Evolutionary conservation across 2,797 vertebrate species (phyloP).

Genomic region (Poeciliopsis gracilis): DNA sequence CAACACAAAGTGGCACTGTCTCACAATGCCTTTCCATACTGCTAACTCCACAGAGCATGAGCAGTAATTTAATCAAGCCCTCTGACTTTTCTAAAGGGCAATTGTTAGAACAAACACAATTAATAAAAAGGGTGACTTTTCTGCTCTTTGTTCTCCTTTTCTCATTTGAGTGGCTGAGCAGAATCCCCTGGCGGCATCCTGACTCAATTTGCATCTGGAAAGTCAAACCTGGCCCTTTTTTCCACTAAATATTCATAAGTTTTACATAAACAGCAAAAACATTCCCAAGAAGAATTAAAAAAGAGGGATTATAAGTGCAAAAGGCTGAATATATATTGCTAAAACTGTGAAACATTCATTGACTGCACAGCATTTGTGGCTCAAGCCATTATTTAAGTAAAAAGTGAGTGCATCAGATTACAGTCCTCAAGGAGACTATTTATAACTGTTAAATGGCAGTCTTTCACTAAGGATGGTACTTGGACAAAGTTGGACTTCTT

Average conservation of each 20-base stretch:
- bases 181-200: constrained; percentile 34
- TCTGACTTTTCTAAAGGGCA: constrained; percentile 71
- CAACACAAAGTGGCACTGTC: constrained; percentile 8
- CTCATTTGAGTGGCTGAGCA: constrained; percentile 54
- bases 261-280: constrained; percentile 31
- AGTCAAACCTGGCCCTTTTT: constrained; percentile 56
- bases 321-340: background rate
- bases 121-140: constrained; percentile 69
- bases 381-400: background rate
- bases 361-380: background rate
- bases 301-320: constrained; percentile 22
- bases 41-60: constrained; percentile 41
- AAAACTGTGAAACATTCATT: background rate
- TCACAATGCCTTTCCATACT: constrained; percentile 33
- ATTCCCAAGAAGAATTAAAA: background rate
- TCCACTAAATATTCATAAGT: constrained; percentile 53
- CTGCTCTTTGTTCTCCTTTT: constrained; percentile 54
- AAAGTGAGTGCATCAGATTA: background rate
- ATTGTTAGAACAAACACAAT: constrained; percentile 71
- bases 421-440: constrained; percentile 16
- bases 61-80: constrained; percentile 74
- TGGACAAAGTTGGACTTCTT: constrained; percentile 34
- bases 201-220: constrained; percentile 64
- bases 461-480: constrained; percentile 32
- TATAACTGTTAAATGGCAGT: constrained; percentile 48